Evolutionary conservation across 2,113 vertebrate genomes (phyloP), one percentile per base, ranked within the genome.

Genomic region (Falco punctatus): DNA sequence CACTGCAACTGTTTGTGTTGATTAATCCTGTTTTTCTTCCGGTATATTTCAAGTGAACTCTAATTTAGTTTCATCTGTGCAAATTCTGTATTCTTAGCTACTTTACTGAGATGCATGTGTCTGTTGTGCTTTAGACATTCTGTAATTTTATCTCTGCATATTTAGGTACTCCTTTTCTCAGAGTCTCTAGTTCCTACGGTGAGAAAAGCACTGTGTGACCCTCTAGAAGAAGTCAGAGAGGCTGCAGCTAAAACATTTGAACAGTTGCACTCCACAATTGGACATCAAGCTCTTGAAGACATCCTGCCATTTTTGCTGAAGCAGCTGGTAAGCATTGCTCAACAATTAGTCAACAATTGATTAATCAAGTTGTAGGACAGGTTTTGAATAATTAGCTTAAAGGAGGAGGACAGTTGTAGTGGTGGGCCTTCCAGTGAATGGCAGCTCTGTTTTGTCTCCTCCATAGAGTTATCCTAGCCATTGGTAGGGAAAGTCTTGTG

Each of bases 161-260:
- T 71, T 33, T 74, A 99, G 99, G 99, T 99, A 75, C 97, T 99
- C 59, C 99, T 99, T 89, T 99, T 99, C 97, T 99, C 99, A 0
- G 99, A 99, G 97, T 99, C 99, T 10, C 98, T 99, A 3, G 99
- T 99, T 81, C 99, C 99, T 85, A 99, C 99, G 2, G 99, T 99
- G 65, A 98, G 99, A 86, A 99, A 99, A 96, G 99, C 99, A 2
- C 98, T 99, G 44, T 99, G 99, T 90, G 99, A 99, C 87, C 99
- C 99, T 2, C 98, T 99, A 91, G 99, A 99, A 98, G 99, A 99
- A 94, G 99, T 99, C 72, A 89, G 99, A 73, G 99, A 99, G 97
- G 99, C 99, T 6, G 99, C 99, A 3, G 99, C 99, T 90, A 99
- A 99, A 98, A 99, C 99, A 20, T 99, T 99, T 40, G 99, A 99